Base-by-base conservation (phyloP, 2,888 invertebrate species). In the Spisula subtruncata region DNA sequence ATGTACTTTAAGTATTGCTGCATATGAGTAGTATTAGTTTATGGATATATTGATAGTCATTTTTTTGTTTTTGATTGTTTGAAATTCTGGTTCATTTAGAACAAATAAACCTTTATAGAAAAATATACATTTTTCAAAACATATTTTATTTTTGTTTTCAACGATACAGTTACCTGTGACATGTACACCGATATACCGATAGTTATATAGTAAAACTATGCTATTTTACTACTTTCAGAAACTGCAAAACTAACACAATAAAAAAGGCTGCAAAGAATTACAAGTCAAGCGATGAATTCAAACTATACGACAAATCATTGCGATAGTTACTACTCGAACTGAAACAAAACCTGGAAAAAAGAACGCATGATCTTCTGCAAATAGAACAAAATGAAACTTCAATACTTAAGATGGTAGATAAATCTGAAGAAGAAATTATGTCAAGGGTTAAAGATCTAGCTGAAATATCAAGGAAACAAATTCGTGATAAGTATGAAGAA, bases 381-480 rank as follows among this genome's bases (percentile, higher is more conserved):
- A 83, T 83, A 46, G 66, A 83, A 25, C 66, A 66, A 25, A 35
- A 83, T 35, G 41, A 83, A 66, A 66, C 41, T 0, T n/a, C 46
- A 46, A n/a, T 83, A 4, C 54, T 83, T 54, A 46, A 83, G 66
- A 66, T 41, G 5, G 83, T 83, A 1, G 83, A 83, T 25, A 66
- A 83, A 46, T 66, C 35, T 41, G 66, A 83, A 66, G 66, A 83
- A 35, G 83, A 83, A n/a, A 20, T 83, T 0, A 66, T 83, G 16
- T 35, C 60, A 60, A n/a, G 66, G 41, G 60, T 83, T 16, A 83
- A 83, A 25, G 20, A 60, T 41, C 35, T 83, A 35, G 83, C 66
- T 8, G 66, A 83, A 46, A n/a, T 46, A 25, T 83, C 83, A 5
- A 83, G 66, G n/a, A 60, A 35, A 66, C 66, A 66, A 83, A 83